Evolutionary conservation across 2,797 vertebrate species (phyloP), one percentile per base, ranked within the genome.

Genomic region (Craterocephalus amniculus): DNA sequence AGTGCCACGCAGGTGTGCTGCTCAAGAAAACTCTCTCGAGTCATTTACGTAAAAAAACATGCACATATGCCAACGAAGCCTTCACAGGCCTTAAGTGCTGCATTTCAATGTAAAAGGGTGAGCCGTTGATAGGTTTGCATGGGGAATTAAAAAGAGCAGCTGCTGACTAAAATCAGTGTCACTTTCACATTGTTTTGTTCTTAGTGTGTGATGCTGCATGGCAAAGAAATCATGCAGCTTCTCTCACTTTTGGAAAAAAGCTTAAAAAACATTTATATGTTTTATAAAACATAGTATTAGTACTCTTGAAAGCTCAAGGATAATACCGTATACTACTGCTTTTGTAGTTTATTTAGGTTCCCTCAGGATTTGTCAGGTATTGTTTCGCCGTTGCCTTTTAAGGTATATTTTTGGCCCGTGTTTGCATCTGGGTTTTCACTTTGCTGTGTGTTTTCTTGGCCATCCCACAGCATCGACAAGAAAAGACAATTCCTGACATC

Each of bases 401-500:
- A 81, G 80, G 73, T 88, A 81, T 90, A 91, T 91, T 90, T 91
- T 90, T 84, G 84, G 86, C 79, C 57, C 11, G 22, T 38, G 64
- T 75, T 76, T 88, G 68, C 81, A 84, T 89, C 71, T 86, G 81
- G 69, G 38, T 80, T 85, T 86, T 88, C 54, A 11, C 83, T 89
- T 86, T 71, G 69, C 76, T 35, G 16, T 32, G 62, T 85, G 83
- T 83, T 89, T 85, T 59, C 84, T 81, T 63, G 43, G 67, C 83
- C 67, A 85, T 86, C 73, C 38, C 52, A 67, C 63, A 71, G 73
- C 75, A 68, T 71, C 59, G 63, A 79, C 66, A 82, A 78, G 43
- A 45, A 81, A 75, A 86, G 83, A 91, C 87, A 83, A 87, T 91
- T 79, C 86, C 83, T 63, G 54, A 84, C 90, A 88, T 92, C 89